A percentile compares a stretch with the other conserved stretches of the same genome.
These are phyloP conservation scores for Ctenochaetus hawaiiensis DNA, from an alignment of 2,797 vertebrate genomes.

Conservation along the genomic window DNA sequence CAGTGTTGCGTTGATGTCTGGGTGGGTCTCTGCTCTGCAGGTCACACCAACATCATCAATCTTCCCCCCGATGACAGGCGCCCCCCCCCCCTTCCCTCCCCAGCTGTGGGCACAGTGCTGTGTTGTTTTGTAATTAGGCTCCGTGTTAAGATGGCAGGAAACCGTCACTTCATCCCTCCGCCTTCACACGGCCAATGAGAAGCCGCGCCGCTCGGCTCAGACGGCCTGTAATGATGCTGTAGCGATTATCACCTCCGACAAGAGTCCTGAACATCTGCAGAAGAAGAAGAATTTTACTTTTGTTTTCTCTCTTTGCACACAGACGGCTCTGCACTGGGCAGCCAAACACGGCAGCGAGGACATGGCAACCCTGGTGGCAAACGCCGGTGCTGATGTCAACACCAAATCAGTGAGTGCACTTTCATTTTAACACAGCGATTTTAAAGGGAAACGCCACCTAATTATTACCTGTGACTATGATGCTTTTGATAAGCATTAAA, in stretches of 20 bases:
- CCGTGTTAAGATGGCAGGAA: conserved; percentile 87
- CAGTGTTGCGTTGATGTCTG: conserved; percentile 80
- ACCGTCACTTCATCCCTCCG: conserved; percentile 75
- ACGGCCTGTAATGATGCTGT: conserved; percentile 42
- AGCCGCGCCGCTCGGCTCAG: conserved; percentile 9
- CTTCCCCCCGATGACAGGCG: conserved; percentile 84
- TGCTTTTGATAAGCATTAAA: no score
- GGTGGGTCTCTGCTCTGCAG: conserved; percentile 84
- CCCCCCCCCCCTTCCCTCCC: conserved; percentile 68
- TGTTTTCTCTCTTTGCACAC: conserved; percentile 41
- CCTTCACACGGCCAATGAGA: conserved; percentile 65
- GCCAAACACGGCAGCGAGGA: conserved; percentile 88
- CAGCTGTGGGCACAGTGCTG: conserved; percentile 85
- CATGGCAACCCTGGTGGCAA: conserved; percentile 82
- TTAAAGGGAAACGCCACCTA: no score
- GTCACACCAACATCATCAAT: conserved; percentile 93
- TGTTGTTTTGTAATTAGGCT: conserved; percentile 92
- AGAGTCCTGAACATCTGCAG: not conserved
- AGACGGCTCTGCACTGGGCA: conserved; percentile 90
- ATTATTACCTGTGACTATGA: no score
- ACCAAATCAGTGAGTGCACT: conserved; percentile 83
- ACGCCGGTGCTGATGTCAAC: conserved; percentile 86
- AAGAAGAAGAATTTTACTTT: no score
- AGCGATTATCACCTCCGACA: conserved; percentile 6
- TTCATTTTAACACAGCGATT: no score